Evolutionary conservation across 2,113 vertebrate species (phyloP).

Genomic region (Xiphias gladius): DNA sequence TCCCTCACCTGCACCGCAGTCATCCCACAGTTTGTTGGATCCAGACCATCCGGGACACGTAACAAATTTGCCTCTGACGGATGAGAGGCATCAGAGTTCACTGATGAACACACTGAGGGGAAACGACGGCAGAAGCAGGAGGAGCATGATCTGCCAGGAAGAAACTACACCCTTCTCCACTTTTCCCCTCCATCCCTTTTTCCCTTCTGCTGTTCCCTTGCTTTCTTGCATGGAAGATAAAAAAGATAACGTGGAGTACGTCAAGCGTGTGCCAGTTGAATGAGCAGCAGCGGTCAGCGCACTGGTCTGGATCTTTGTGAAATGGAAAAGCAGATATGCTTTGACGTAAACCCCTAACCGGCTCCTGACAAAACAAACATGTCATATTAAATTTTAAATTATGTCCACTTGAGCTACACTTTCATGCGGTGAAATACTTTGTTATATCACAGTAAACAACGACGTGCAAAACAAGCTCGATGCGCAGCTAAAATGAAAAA

Average conservation of each 20-base stretch:
- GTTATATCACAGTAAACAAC: not conserved
- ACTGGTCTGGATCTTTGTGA: not conserved
- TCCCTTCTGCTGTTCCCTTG: not conserved
- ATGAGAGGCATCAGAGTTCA: not conserved
- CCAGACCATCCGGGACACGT: not conserved
- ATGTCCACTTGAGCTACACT: not conserved
- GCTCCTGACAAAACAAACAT: constrained; percentile 27
- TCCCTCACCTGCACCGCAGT: constrained; percentile 31
- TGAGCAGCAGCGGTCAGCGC: not conserved
- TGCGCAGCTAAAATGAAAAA: constrained; percentile 3
- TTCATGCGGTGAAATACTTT: not conserved
- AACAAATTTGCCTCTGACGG: not conserved
- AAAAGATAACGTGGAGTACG: constrained; percentile 2
- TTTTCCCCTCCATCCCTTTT: not conserved
- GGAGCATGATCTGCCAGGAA: not conserved
- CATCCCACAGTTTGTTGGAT: constrained; percentile 3
- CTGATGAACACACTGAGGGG: not conserved
- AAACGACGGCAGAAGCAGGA: not conserved
- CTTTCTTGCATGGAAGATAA: constrained; percentile 1
- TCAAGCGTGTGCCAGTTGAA: constrained; percentile 4
- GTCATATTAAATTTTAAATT: constrained; percentile 3
- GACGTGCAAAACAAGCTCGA: not conserved
- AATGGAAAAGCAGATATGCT: constrained; percentile 44
- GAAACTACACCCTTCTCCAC: constrained; percentile 15
- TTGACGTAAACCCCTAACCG: constrained; percentile 27